Conservation (phyloP, 2,888 invertebrate species). For the Oxycera nigricornis region DNA sequence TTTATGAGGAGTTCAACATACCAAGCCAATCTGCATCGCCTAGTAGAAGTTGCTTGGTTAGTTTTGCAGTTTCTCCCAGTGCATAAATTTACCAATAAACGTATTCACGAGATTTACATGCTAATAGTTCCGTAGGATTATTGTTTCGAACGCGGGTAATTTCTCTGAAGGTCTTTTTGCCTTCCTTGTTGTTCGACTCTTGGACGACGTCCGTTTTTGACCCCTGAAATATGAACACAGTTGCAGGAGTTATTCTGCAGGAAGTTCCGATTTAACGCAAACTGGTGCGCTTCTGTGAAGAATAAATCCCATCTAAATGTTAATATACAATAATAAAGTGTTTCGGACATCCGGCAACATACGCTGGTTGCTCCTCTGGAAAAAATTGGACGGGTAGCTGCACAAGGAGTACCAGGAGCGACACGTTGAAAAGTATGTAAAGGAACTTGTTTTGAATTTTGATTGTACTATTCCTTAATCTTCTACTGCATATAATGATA, state of each 20-base stretch:
- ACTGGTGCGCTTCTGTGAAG: conserved; percentile 3
- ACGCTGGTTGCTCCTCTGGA: neutral
- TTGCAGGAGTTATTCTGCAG: neutral
- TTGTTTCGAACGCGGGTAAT: conserved; percentile 39
- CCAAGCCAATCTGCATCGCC: no score
- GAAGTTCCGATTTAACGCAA: conserved; percentile 7
- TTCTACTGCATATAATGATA: no score
- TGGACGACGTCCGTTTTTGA: neutral
- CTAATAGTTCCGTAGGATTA: conserved; percentile 48
- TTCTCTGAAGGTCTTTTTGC: neutral
- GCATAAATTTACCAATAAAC: conserved; percentile 43
- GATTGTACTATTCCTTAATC: no score
- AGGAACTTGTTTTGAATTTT: no score
- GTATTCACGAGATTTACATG: conserved; percentile 46
- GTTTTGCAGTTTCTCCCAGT: neutral
- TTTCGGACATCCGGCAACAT: conserved; percentile 37
- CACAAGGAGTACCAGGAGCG: no score
- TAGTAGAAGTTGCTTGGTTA: neutral
- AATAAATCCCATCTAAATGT: neutral
- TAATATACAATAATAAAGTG: conserved; percentile 9
- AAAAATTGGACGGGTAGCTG: neutral
- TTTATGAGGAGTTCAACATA: no score
- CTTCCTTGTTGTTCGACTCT: neutral
- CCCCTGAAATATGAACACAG: neutral
- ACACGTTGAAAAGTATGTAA: no score